phyloP scores from a whole-genome alignment of 2,797 vertebrate species.

The Eremophila alpestris region DNA sequence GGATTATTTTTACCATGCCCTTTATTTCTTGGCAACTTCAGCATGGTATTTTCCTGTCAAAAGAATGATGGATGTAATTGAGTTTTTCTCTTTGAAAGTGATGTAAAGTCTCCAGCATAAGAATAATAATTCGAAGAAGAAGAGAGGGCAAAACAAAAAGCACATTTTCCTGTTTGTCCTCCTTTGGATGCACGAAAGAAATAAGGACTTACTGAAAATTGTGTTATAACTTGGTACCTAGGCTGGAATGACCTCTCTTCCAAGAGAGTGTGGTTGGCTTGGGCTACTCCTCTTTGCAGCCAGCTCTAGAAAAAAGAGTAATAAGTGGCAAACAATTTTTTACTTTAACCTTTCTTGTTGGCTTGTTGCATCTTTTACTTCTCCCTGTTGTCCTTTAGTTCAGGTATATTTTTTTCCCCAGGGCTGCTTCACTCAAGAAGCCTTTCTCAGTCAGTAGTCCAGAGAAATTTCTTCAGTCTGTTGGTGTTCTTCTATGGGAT shows the following conservation, averaged over 20 bases:
- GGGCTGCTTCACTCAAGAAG: background rate
- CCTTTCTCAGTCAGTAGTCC: background rate
- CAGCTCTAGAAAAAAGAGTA: background rate
- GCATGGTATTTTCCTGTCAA: rapidly evolving
- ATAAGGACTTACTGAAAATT: background rate
- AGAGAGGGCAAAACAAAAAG: background rate
- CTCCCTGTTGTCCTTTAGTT: background rate
- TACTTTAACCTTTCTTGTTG: background rate
- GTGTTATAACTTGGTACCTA: background rate
- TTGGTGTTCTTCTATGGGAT: background rate
- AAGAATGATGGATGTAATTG: background rate
- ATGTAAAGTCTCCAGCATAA: background rate
- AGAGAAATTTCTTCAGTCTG: background rate
- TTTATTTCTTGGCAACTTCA: background rate
- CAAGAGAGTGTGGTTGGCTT: background rate
- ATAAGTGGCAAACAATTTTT: background rate
- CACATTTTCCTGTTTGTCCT: background rate
- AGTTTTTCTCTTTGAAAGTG: background rate
- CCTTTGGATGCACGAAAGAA: background rate
- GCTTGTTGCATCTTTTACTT: background rate
- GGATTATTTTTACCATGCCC: rapidly evolving
- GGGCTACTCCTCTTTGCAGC: background rate
- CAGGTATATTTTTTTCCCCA: background rate
- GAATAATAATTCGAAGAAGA: background rate
- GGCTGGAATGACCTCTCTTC: background rate